Conservation (phyloP, 1,140 invertebrate species). For the Helicoverpa zea region DNA sequence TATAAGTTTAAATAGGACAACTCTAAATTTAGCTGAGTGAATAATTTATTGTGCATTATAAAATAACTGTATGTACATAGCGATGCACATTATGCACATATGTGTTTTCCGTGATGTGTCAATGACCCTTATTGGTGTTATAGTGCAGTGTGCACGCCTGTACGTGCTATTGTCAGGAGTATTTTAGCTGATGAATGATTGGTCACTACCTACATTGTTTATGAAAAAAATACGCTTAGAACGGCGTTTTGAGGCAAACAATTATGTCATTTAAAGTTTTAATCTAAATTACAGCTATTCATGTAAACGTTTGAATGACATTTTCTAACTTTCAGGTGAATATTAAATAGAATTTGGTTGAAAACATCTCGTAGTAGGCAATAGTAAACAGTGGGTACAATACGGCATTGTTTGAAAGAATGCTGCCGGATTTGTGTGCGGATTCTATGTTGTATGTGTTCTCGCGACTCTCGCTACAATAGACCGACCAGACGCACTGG, state of each 20-base stretch:
- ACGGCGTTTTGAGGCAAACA: background rate
- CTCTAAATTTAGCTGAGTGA: slow-evolving; percentile 12
- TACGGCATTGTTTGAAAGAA: slow-evolving; percentile 46
- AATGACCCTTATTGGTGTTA: slow-evolving; percentile 54
- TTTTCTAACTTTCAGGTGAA: slow-evolving; percentile 40
- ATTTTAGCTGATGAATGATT: slow-evolving; percentile 10
- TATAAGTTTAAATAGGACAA: background rate
- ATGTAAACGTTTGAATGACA: slow-evolving; percentile 12
- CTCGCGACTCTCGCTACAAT: slow-evolving; percentile 34
- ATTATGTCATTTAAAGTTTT: slow-evolving; percentile 33
- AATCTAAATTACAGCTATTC: background rate
- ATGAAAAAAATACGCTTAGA: background rate
- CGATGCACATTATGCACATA: slow-evolving; percentile 29
- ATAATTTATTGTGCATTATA: slow-evolving; percentile 23
- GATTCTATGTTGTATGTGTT: slow-evolving; percentile 40
- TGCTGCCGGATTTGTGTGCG: slow-evolving; percentile 26
- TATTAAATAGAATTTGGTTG: slow-evolving; percentile 43
- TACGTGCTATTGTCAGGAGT: background rate
- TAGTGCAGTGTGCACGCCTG: slow-evolving; percentile 40
- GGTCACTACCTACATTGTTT: slow-evolving; percentile 5
- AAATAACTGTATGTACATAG: slow-evolving; percentile 12
- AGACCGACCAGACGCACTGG: background rate
- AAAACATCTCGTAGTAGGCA: slow-evolving; percentile 27
- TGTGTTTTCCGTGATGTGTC: slow-evolving; percentile 54
- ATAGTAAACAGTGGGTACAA: slow-evolving; percentile 46